Percentiles rank a stretch among this genome's conserved stretches.
Evolutionary conservation across 2,113 vertebrate species (phyloP).

Genomic region (Microtus montanus): DNA sequence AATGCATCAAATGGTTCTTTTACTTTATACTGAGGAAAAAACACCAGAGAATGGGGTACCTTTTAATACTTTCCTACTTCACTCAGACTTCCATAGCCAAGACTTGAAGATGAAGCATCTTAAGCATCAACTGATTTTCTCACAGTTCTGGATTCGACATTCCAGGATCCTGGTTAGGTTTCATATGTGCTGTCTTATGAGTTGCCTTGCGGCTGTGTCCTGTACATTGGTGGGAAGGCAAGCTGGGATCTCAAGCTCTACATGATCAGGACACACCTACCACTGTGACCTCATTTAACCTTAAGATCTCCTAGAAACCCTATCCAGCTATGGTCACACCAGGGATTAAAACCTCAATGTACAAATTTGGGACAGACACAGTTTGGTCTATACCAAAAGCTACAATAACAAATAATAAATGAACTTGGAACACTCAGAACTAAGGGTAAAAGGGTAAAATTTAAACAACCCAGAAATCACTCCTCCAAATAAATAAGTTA

Average conservation of each 20-base stretch:
- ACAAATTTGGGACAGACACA: background rate
- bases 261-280: background rate
- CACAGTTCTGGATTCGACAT: background rate
- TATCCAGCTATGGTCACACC: background rate
- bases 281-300: background rate
- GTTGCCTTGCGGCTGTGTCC: background rate
- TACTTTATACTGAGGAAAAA: slow-evolving; percentile 11
- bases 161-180: background rate
- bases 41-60: slow-evolving; percentile 3
- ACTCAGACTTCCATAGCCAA: background rate
- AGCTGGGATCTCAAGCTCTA: background rate
- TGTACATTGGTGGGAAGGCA: background rate
- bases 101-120: background rate
- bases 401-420: slow-evolving; percentile 38
- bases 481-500: slow-evolving; percentile 23
- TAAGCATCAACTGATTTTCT: slow-evolving; percentile 22
- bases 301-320: background rate
- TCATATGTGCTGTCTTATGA: background rate
- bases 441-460: background rate
- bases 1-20: background rate
- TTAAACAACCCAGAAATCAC: background rate
- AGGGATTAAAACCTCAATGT: background rate
- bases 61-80: background rate
- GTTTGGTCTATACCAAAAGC: background rate
- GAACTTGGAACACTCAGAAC: background rate